These are phyloP conservation scores for Isichthys henryi DNA, from an alignment of 2,113 vertebrate genomes.

Conservation along the genomic window DNA sequence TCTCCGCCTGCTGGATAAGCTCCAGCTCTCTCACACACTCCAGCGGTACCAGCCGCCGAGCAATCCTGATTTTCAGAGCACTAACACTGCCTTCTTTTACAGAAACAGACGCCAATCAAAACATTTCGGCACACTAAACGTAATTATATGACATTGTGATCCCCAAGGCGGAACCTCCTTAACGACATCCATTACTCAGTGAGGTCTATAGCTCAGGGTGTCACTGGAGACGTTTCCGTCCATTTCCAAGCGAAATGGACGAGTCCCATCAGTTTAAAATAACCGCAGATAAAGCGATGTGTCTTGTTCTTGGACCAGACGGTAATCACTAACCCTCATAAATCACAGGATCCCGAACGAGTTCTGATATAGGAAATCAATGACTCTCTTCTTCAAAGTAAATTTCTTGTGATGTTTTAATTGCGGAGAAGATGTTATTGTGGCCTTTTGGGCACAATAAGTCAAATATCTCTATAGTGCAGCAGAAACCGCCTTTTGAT, in stretches of 20 bases:
- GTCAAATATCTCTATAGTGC: neutral
- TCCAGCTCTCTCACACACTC: neutral
- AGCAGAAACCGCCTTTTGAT: neutral
- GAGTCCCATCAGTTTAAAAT: neutral
- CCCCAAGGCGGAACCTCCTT: neutral
- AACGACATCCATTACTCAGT: neutral
- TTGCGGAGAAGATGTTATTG: neutral
- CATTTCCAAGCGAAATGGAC: neutral
- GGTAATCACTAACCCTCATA: neutral
- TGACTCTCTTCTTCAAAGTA: neutral
- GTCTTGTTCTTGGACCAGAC: neutral
- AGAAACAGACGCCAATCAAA: neutral
- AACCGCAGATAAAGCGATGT: neutral
- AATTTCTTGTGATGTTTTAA: constrained; percentile 12
- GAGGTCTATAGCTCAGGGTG: neutral
- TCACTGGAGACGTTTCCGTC: neutral
- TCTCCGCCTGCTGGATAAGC: neutral
- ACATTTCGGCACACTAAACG: neutral
- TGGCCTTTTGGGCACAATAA: neutral
- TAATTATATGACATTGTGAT: neutral
- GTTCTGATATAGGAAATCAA: constrained; percentile 10
- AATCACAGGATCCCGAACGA: neutral
- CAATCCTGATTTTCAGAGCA: neutral
- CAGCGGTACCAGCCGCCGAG: neutral
- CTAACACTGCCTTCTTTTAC: neutral